Evolutionary conservation across 2,888 invertebrate genomes (phyloP).

Genomic region (Drosophila fulvimacula): DNA sequence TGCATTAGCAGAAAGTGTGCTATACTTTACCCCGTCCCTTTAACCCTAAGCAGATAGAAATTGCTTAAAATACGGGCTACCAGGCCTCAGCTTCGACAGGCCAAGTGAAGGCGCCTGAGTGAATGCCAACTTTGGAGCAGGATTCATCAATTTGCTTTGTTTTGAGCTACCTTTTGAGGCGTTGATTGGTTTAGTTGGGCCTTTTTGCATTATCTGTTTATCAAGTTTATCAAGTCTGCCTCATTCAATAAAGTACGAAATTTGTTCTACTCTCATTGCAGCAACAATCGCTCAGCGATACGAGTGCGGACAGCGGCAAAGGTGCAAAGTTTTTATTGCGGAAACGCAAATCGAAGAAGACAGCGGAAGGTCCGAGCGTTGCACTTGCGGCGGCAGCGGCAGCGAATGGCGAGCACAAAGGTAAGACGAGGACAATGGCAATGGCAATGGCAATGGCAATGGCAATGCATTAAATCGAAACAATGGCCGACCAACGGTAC

Average conservation of each 20-base stretch:
- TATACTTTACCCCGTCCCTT: too few species aligned
- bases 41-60: too few species aligned
- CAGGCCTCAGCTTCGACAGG: too few species aligned
- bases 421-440: slow-evolving; percentile 19
- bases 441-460: background rate
- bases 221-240: slow-evolving; percentile 4
- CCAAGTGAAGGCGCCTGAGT: too few species aligned
- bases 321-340: slow-evolving; percentile 82
- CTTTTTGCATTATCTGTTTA: slow-evolving; percentile 5
- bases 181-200: slow-evolving; percentile 1
- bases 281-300: slow-evolving; percentile 78
- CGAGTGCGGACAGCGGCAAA: slow-evolving; percentile 81
- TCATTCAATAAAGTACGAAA: slow-evolving; percentile 1
- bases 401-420: slow-evolving; percentile 47
- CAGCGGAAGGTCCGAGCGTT: slow-evolving; percentile 19
- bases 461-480: slow-evolving; percentile 15
- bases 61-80: too few species aligned
- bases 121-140: background rate
- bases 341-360: slow-evolving; percentile 80
- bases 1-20: too few species aligned
- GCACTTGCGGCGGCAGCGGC: slow-evolving; percentile 9
- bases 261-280: slow-evolving; percentile 37
- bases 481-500: slow-evolving; percentile 12
- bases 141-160: background rate
- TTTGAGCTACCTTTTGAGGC: background rate